Evolutionary conservation across 2,888 invertebrate species (phyloP), one percentile per base, ranked within the genome.

Genomic region (Pollenia amentaria): DNA sequence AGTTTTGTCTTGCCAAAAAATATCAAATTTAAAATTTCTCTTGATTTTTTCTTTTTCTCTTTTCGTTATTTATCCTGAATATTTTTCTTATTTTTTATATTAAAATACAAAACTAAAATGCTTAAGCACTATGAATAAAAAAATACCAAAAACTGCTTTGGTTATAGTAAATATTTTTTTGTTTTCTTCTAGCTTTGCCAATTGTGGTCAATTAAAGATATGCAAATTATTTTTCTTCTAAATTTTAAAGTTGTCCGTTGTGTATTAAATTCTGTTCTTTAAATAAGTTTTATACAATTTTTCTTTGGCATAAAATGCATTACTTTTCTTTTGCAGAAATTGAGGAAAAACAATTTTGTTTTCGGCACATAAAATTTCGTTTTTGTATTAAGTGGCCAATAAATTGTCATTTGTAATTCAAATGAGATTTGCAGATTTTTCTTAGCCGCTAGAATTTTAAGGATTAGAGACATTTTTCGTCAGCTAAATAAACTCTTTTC

Each of bases 181-280:
- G 1, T 10, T 14, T 29, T 64, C 18, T 42, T 12, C 10, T 64
- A 8, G 42, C 64, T 76, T 53, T 14, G 21, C 10, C 44, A 46
- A 48, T 67, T 60, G 55, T 44, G 78, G 78, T 78, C 79, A 79
- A 79, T 79, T 70, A 40, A 62, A 44, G 60, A 70, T 42, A 70
- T 62, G 42, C 60, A 62, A 70, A 62, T 79, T 29, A 51, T 53
- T 77, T 55, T 29, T 48, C 42, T 70, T 62, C 40, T 8, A 79
- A n/a, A 51, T 44, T 69, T 46, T 40, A 51, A 48, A 42, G 46
- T 18, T 60, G 69, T 51, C 70, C 60, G 10, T 51, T 62, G 46
- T n/a, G 62, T 29, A 51, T 69, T 21, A 38, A 69, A 38, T 18
- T 76, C 64, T 38, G n/a, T 21, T 55, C 16, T 69, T 29, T 55